Evolutionary conservation across 1,140 invertebrate species (phyloP).

Genomic region (Andricus grossulariae): DNA sequence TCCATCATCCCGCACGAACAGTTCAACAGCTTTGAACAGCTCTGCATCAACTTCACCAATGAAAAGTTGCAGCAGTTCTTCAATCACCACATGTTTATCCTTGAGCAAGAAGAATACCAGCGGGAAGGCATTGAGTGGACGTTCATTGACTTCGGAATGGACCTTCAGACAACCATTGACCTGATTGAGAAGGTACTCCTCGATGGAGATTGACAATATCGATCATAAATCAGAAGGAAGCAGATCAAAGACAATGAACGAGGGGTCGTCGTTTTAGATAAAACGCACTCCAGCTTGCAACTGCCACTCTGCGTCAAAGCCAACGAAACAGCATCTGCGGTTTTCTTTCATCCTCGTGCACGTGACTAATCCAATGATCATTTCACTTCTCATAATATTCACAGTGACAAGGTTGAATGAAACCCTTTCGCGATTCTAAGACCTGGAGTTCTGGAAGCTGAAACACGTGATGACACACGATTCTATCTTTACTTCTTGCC

Average conservation of each 20-base stretch:
- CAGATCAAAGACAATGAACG: conserved; percentile 6
- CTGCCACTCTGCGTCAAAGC: conserved; percentile 25
- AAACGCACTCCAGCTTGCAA: conserved; percentile 53
- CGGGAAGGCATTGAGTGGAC: conserved; percentile 83
- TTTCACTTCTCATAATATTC: conserved; percentile 42
- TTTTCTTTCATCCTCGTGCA: conserved; percentile 45
- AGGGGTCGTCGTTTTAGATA: not conserved
- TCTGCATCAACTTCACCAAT: conserved; percentile 87
- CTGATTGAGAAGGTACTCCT: conserved; percentile 83
- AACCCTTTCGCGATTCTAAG: conserved; percentile 28
- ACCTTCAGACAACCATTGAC: conserved; percentile 84
- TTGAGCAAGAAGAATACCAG: conserved; percentile 85
- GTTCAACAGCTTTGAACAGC: conserved; percentile 76
- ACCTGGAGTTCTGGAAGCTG: conserved; percentile 8
- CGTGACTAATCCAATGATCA: conserved; percentile 50
- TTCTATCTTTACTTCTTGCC: conserved; percentile 49
- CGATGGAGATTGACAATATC: conserved; percentile 36
- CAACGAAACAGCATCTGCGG: not conserved
- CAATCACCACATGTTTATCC: conserved; percentile 86
- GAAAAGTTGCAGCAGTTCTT: conserved; percentile 86
- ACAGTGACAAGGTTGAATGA: not conserved
- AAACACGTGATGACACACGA: conserved; percentile 48
- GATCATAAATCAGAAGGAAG: not conserved
- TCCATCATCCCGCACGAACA: conserved; percentile 66
- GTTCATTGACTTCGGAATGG: conserved; percentile 87